These are phyloP conservation scores for Procambarus virginalis DNA, from an alignment of 1,140 invertebrate species.

Conservation along the genomic window DNA sequence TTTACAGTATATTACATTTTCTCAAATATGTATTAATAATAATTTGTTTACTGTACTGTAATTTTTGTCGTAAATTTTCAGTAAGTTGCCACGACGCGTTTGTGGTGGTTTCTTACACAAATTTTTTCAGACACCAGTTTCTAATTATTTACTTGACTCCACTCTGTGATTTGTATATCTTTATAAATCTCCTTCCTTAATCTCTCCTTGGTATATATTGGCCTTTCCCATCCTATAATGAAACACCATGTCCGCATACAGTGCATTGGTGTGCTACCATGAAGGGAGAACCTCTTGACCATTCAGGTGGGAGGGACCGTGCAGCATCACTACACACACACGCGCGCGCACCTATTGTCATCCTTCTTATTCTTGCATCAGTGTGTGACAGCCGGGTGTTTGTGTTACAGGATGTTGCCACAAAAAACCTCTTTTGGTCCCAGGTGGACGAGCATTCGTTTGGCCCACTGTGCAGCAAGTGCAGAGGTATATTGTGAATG, in stretches of 20 bases:
- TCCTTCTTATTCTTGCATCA: neutral
- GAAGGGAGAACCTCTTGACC: constrained; percentile 32
- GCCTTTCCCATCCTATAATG: constrained; percentile 9
- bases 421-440: constrained; percentile 90
- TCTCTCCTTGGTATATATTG: neutral
- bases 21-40: no score
- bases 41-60: no score
- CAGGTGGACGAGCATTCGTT: constrained; percentile 96
- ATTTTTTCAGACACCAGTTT: neutral
- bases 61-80: no score
- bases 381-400: constrained; percentile 51
- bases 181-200: neutral
- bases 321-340: neutral
- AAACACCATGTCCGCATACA: constrained; percentile 37
- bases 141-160: neutral
- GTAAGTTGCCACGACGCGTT: no score
- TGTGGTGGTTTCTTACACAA: no score
- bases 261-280: constrained; percentile 15
- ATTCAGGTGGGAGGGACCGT: constrained; percentile 70
- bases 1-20: neutral
- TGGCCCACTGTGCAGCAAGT: constrained; percentile 96
- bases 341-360: neutral
- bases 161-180: neutral
- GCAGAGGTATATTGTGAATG: constrained; percentile 84
- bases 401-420: constrained; percentile 88